Conservation (phyloP, 2,888 invertebrate species). For the Himalopsyche anomala region DNA sequence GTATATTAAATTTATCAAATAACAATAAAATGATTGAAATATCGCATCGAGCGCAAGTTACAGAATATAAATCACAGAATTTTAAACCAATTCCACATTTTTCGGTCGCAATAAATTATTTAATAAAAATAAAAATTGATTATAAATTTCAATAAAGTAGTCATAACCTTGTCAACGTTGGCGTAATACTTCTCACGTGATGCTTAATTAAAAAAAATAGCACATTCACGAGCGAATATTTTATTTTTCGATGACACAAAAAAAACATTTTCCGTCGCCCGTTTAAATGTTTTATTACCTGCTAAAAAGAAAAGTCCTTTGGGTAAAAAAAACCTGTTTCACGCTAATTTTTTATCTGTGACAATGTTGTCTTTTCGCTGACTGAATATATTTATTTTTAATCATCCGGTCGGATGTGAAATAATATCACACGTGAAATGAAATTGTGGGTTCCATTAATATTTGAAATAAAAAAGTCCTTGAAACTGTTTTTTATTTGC, state of each 20-base stretch:
- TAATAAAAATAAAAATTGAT: too few relatives aligned
- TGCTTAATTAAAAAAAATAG: slow-evolving; percentile 11
- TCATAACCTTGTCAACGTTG: too few relatives aligned
- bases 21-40: too few relatives aligned
- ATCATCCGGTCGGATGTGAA: background rate
- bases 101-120: too few relatives aligned
- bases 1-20: too few relatives aligned
- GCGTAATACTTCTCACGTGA: background rate
- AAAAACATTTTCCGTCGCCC: background rate
- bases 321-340: background rate
- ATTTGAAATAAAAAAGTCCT: too few relatives aligned
- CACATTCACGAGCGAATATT: background rate
- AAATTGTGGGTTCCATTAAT: too few relatives aligned
- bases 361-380: slow-evolving; percentile 23
- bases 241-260: slow-evolving; percentile 25
- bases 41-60: too few relatives aligned
- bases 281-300: slow-evolving; percentile 28
- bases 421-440: background rate
- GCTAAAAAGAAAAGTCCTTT: slow-evolving; percentile 17
- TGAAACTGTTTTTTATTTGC: too few relatives aligned
- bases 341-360: background rate
- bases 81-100: too few relatives aligned
- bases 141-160: too few relatives aligned
- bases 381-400: slow-evolving; percentile 26
- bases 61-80: too few relatives aligned